phyloP scores from a whole-genome alignment of 2,888 invertebrate species.

The Osedax fenrisi region DNA sequence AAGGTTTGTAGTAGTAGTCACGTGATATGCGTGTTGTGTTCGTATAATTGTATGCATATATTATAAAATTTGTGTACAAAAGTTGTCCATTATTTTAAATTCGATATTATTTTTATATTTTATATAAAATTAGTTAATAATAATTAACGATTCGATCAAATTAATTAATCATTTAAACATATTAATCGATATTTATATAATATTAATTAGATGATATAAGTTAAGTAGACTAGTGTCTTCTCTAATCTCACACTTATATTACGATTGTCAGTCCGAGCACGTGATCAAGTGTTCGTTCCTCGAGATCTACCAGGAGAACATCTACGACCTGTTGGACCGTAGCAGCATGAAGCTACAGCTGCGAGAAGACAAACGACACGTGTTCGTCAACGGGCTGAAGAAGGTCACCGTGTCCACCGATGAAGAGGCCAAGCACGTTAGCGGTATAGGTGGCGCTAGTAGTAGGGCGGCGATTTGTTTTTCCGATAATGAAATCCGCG shows the following conservation, averaged over 20 bases:
- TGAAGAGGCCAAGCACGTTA: constrained; percentile 45
- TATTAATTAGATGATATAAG: too few relatives aligned
- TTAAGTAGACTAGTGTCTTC: background rate
- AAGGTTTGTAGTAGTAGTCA: too few relatives aligned
- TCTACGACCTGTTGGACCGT: constrained; percentile 48
- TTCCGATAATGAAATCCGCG: background rate
- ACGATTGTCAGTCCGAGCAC: background rate
- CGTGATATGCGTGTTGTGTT: too few relatives aligned
- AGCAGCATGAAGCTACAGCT: constrained; percentile 40
- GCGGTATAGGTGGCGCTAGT: constrained; percentile 12
- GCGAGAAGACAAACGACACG: constrained; percentile 47
- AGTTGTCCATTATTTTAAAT: too few relatives aligned
- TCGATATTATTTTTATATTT: too few relatives aligned
- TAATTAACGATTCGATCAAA: too few relatives aligned
- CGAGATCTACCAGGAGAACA: constrained; percentile 51
- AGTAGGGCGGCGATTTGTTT: background rate
- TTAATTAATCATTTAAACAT: too few relatives aligned
- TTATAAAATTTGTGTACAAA: too few relatives aligned
- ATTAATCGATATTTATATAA: too few relatives aligned
- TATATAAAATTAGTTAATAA: too few relatives aligned
- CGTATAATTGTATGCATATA: too few relatives aligned
- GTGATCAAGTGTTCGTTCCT: constrained; percentile 45
- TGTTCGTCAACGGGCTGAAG: constrained; percentile 44
- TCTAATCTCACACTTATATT: background rate
- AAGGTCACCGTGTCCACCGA: constrained; percentile 43